Base-by-base conservation (phyloP, 2,797 vertebrate genomes). In the Sebastes matsubarae region DNA sequence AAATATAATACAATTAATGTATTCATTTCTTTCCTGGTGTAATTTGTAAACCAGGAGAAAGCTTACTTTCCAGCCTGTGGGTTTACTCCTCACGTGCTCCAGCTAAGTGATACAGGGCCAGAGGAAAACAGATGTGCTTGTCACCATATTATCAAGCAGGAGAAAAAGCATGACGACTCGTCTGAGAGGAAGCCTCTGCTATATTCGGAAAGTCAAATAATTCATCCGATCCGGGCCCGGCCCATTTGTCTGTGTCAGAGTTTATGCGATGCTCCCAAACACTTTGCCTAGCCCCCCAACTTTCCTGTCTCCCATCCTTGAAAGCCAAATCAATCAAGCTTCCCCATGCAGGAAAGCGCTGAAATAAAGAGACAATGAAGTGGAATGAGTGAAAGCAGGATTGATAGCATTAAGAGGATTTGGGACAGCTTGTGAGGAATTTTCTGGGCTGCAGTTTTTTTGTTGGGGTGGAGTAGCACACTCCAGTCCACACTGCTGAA, bases 311-410 rank as follows among this genome's bases (percentile, higher is more conserved):
- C 85, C 88, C 74, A 52, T 82, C 84, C 85, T 86, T 74, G 79
- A 87, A 83, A 92, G 87, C 79, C 87, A 80, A 93, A 95, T 95
- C 93, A 93, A 95, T 95, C 95, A 95, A 93, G 90, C 82, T 89
- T 93, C 84, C 59, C 92, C 93, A 93, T 93, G 94, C 93, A 93
- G 89, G 84, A 94, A 93, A 94, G 85, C 90, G 89, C 77, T 25
- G 88, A 91, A 93, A 95, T 94, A 93, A 93, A 94, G 91, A 94
- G 93, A 95, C 90, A 94, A 94, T 94, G 92, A 93, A 93, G 92
- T 93, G 92, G 91, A 95, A 94, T 94, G 93, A 91, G 88, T 72
- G 72, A 86, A 84, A 94, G 87, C 84, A 93, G 93, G 93, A 95
- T 95, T 91, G 93, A 95, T 95, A 74, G 93, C 87, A 84, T 92